Base-by-base conservation (phyloP, 2,888 invertebrate genomes). In the Dasypolia templi region DNA sequence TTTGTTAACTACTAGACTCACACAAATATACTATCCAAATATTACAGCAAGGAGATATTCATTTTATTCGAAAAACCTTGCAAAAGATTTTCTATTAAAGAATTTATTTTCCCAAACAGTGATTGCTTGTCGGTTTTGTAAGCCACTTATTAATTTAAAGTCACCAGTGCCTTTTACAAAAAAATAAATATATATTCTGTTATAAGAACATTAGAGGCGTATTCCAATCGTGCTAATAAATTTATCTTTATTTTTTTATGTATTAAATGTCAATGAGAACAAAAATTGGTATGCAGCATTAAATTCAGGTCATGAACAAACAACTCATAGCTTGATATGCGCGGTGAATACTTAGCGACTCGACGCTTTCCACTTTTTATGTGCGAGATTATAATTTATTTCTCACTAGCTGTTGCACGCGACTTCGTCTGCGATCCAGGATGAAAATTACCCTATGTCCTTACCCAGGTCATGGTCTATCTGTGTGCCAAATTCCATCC, bases 291-390 rank as follows among this genome's bases (percentile, higher is more conserved):
- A 93, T 93, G 92, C 91, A 87, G 87, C 88, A 89, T 88, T 89
- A 90, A 90, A 94, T 93, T 92, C 93, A 92, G 92, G 93, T 94
- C 94, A 94, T 93, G 93, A 93, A 90, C 92, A 90, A 90, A 92
- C 91, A 90, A 90, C 91, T 90, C 86, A 90, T 89, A 89, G 88
- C 89, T 91, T 90, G 91, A 92, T 93, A 92, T 93, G 93, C 91
- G 91, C 89, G 76, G 80, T 85, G 84, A 84, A 90, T 88, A 88
- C 84, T 85, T 73, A 78, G 76, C 78, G 71, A 77, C 67, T 82
- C 68, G 78, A 73, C 75, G 69, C 68, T 82, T 82, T 82, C 72
- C 64, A 65, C 71, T 79, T 79, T 75, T 68, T 79, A 81, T 58
- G 68, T 67, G 62, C n/a, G 70, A 77, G 56, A 68, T 64, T 83